Percentiles rank a stretch among this genome's conserved stretches.
Conservation (phyloP, 2,113 vertebrate genomes). For the Coregonus clupeaformis region DNA sequence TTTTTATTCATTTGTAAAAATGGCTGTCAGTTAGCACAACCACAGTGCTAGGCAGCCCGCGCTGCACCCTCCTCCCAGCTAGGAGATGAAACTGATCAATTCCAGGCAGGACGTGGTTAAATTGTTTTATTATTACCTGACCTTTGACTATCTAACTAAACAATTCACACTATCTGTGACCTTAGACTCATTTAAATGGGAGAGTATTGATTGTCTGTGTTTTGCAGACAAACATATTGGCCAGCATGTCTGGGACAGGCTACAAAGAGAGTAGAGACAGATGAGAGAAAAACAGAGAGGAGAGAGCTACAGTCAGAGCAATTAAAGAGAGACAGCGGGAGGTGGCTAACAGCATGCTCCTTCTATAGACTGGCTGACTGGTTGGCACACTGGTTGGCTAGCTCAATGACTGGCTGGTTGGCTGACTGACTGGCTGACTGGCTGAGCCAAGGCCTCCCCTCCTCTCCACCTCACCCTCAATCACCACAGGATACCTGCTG, state of each 20-base stretch:
- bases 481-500: neutral
- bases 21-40: neutral
- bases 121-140: constrained; percentile 57
- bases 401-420: no score
- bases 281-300: neutral
- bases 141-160: constrained; percentile 64
- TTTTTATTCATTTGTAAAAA: no score
- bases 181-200: constrained; percentile 59
- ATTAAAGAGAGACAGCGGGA: constrained; percentile 3
- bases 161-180: constrained; percentile 60
- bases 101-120: constrained; percentile 45
- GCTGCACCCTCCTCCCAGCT: neutral
- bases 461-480: neutral
- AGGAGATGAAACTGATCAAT: constrained; percentile 50
- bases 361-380: neutral
- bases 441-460: neutral
- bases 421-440: no score
- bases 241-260: constrained; percentile 49
- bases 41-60: neutral
- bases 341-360: neutral
- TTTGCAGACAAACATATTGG: constrained; percentile 54
- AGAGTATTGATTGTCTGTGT: constrained; percentile 57
- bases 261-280: neutral
- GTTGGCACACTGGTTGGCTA: no score
- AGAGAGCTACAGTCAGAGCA: neutral